Conservation (phyloP, 2,797 vertebrate genomes). For the Dromococcyx pavoninus region DNA sequence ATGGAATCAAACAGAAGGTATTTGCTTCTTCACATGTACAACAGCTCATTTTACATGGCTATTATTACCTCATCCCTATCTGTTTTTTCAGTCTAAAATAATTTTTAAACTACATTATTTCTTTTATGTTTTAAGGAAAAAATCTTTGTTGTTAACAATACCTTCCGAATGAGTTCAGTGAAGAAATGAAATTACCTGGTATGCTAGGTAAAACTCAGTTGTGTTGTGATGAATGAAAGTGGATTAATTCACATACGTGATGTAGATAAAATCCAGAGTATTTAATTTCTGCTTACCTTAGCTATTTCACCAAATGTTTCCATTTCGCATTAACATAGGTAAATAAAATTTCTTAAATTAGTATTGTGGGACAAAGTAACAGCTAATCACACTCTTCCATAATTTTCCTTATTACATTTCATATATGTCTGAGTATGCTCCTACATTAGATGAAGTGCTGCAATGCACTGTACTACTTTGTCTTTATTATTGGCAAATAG, state of each 20-base stretch:
- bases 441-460: neutral
- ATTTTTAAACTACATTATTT: neutral
- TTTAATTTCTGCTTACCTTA: neutral
- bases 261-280: neutral
- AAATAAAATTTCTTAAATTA: neutral
- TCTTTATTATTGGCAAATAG: conserved; percentile 24
- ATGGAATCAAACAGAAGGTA: neutral
- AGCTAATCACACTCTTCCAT: neutral
- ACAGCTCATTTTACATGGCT: neutral
- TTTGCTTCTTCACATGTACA: neutral
- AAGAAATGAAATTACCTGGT: neutral
- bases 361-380: neutral
- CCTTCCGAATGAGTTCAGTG: neutral
- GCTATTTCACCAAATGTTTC: neutral
- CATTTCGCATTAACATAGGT: neutral
- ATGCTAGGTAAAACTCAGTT: neutral
- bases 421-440: neutral
- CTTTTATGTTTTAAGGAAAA: neutral
- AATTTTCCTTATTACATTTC: neutral
- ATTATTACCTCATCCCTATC: neutral
- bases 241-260: neutral
- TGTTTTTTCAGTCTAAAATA: neutral
- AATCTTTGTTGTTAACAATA: neutral
- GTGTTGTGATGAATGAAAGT: neutral
- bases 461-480: neutral